phyloP scores from a whole-genome alignment of 2,797 vertebrate genomes.

The Babyrousa celebensis region DNA sequence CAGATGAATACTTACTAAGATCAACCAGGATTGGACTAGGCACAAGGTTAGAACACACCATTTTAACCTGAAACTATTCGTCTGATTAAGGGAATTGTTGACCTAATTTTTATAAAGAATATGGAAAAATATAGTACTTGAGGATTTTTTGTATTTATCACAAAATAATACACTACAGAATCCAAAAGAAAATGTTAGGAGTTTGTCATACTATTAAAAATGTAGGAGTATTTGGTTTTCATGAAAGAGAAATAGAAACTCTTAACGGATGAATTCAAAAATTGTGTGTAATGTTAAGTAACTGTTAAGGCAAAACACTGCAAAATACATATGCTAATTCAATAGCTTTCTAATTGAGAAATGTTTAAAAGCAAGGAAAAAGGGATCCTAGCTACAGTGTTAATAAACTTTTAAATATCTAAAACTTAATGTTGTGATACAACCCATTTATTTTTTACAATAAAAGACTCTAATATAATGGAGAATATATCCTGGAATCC shows the following conservation, averaged over 20 bases:
- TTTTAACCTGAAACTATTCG: not conserved
- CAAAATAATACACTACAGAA: not conserved
- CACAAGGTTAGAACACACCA: not conserved
- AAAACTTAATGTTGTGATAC: not conserved
- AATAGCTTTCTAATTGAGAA: conserved; percentile 4
- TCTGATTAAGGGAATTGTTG: not conserved
- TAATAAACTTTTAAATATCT: not conserved
- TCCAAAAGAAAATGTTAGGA: conserved; percentile 10
- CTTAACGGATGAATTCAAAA: not conserved
- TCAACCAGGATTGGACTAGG: not conserved
- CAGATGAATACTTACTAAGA: not conserved
- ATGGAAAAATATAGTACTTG: conserved; percentile 27
- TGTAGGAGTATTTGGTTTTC: not conserved
- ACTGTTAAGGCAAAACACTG: not conserved
- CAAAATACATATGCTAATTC: not conserved
- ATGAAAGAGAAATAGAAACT: not conserved
- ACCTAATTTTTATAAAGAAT: not conserved
- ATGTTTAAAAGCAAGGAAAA: not conserved
- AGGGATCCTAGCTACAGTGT: not conserved
- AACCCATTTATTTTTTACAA: not conserved
- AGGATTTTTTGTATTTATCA: not conserved
- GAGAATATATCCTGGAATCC: not conserved
- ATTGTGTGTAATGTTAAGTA: not conserved
- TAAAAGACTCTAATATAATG: not conserved
- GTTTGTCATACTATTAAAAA: not conserved